These are phyloP conservation scores for Parambassis ranga DNA, from an alignment of 2,797 vertebrate genomes.

Conservation along the genomic window DNA sequence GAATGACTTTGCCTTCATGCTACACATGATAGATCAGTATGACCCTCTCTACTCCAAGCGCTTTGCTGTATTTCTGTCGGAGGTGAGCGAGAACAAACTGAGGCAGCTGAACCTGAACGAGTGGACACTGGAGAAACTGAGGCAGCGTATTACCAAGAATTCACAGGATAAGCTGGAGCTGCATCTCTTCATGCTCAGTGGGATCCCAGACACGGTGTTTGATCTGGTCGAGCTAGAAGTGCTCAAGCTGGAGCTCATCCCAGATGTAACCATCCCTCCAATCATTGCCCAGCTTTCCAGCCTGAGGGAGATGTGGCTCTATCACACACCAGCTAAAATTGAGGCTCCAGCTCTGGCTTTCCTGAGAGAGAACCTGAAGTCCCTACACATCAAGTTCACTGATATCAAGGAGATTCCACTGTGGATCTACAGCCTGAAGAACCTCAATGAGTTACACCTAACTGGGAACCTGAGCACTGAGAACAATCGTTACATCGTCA, in stretches of 20 bases:
- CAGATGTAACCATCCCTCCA: conserved; percentile 96
- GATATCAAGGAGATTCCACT: too few relatives aligned
- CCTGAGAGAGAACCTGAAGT: conserved; percentile 91
- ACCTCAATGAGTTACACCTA: too few relatives aligned
- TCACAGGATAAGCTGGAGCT: conserved; percentile 96
- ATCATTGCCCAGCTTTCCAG: conserved; percentile 95
- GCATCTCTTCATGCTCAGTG: conserved; percentile 98
- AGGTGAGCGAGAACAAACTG: conserved; percentile 98
- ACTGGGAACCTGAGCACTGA: too few relatives aligned
- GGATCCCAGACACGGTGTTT: conserved; percentile 96
- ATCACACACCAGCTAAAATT: conserved; percentile 97
- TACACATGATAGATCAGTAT: conserved; percentile 97
- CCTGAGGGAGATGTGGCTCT: conserved; percentile 96
- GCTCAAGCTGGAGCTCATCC: conserved; percentile 95
- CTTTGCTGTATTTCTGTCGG: conserved; percentile 95
- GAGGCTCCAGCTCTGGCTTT: conserved; percentile 97
- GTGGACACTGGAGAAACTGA: conserved; percentile 96
- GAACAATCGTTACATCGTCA: too few relatives aligned
- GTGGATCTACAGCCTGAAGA: too few relatives aligned
- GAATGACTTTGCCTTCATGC: conserved; percentile 99
- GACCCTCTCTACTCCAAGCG: conserved; percentile 98
- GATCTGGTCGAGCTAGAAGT: conserved; percentile 95
- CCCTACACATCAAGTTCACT: too few relatives aligned
- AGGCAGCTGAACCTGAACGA: conserved; percentile 97
- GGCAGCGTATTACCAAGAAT: conserved; percentile 95